These are phyloP conservation scores for Umimayanthus kanabou DNA, from an alignment of 92 coral and sea anemone genomes.

Conservation along the genomic window DNA sequence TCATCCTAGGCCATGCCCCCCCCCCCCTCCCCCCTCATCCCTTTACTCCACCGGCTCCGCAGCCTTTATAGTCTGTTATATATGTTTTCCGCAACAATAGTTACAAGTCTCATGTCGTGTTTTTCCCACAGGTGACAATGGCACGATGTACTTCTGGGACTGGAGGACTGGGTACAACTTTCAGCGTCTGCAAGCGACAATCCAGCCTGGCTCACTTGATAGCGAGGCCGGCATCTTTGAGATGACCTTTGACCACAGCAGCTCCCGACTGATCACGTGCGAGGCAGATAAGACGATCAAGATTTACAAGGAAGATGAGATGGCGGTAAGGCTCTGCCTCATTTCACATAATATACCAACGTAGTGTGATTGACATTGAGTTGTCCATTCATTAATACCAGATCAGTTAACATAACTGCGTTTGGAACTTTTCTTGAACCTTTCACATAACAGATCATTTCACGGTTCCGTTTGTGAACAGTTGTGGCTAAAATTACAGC, in stretches of 20 bases:
- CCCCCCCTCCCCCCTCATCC: no score
- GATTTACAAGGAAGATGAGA: constrained; percentile 94
- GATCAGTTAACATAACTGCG: not conserved
- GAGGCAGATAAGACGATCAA: constrained; percentile 98
- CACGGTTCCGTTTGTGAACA: no score
- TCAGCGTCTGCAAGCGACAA: constrained; percentile 91
- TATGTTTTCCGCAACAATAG: no score
- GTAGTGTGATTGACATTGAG: not conserved
- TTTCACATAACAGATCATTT: not conserved
- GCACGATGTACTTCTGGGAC: constrained; percentile 48
- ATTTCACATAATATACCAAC: not conserved
- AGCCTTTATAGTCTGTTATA: no score
- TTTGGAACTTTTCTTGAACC: not conserved
- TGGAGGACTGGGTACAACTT: constrained; percentile 99
- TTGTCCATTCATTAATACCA: not conserved
- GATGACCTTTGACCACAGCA: constrained; percentile 94
- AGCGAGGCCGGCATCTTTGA: constrained; percentile 97
- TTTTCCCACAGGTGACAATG: no score
- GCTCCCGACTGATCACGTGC: constrained; percentile 93
- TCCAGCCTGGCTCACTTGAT: constrained; percentile 97
- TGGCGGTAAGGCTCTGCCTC: constrained; percentile 73
- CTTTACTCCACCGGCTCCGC: no score
- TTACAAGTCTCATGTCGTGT: no score
- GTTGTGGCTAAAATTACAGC: no score
- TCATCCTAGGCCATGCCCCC: no score